Percentiles rank a stretch among this genome's conserved stretches.
phyloP scores from a whole-genome alignment of 92 coral and sea anemone species.

The Montipora capitata region DNA sequence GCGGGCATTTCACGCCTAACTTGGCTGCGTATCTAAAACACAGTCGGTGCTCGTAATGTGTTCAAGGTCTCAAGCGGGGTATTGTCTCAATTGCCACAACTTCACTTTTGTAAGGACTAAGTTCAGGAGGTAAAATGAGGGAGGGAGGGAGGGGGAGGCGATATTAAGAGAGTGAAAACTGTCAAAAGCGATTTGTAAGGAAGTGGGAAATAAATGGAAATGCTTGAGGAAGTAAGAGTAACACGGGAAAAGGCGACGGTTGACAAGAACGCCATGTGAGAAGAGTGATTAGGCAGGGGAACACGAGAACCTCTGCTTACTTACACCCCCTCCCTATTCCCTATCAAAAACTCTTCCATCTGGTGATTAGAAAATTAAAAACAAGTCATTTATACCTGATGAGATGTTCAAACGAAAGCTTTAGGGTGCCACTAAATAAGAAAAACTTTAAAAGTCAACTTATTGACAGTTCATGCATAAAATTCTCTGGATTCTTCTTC shows the following conservation, averaged over 20 bases:
- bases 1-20: conserved; percentile 18
- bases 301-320: neutral
- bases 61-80: conserved; percentile 26
- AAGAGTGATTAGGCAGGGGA: neutral
- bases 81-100: neutral
- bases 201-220: neutral
- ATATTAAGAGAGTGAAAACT: no score
- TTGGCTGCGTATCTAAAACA: conserved; percentile 36
- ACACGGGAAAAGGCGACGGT: no score
- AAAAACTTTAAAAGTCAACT: neutral
- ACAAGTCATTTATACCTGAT: neutral
- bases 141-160: neutral
- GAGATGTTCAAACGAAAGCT: neutral
- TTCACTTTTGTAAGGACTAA: no score
- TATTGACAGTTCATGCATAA: neutral
- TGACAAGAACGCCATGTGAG: no score
- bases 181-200: no score
- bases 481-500: neutral
- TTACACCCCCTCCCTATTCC: neutral
- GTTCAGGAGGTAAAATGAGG: neutral
- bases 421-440: neutral
- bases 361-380: neutral
- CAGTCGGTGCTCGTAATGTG: conserved; percentile 32
- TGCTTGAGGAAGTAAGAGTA: no score
- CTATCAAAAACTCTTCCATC: neutral